Percentiles rank a stretch among this genome's conserved stretches.
These are phyloP conservation scores for Temnothorax ravouxi DNA, from an alignment of 2,888 invertebrate species.

Conservation along the genomic window DNA sequence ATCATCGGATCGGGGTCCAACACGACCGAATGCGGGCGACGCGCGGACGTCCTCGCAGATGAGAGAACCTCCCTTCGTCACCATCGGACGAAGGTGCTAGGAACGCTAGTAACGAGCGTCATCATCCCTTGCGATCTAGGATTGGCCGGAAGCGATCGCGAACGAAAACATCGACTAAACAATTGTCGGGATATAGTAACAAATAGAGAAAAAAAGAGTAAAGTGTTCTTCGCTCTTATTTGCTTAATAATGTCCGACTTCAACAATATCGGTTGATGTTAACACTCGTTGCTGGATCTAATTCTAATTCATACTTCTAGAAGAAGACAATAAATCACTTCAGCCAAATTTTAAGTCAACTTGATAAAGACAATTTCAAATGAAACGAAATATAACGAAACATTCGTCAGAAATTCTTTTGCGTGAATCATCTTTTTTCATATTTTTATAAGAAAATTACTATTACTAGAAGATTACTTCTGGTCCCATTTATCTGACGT, in stretches of 20 bases:
- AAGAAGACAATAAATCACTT: neutral
- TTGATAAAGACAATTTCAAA: neutral
- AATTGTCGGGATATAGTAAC: neutral
- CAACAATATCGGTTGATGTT: neutral
- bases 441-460: neutral
- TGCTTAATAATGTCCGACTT: neutral
- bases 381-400: neutral
- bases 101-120: constrained; percentile 19
- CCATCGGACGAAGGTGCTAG: neutral
- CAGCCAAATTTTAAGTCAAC: constrained; percentile 17
- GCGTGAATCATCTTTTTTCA: neutral
- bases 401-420: neutral
- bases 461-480: neutral
- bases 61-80: constrained; percentile 25
- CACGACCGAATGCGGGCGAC: constrained; percentile 27
- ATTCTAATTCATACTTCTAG: neutral
- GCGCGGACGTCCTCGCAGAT: constrained; percentile 33
- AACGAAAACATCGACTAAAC: constrained; percentile 11
- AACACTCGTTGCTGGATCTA: neutral
- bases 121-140: constrained; percentile 13
- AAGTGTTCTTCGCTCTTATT: neutral
- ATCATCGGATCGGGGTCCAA: constrained; percentile 22
- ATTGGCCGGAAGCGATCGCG: constrained; percentile 19
- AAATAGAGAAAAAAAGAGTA: neutral
- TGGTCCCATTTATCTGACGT: neutral